Conservation (phyloP, 2,797 vertebrate genomes). For the Sebastes cheni region DNA sequence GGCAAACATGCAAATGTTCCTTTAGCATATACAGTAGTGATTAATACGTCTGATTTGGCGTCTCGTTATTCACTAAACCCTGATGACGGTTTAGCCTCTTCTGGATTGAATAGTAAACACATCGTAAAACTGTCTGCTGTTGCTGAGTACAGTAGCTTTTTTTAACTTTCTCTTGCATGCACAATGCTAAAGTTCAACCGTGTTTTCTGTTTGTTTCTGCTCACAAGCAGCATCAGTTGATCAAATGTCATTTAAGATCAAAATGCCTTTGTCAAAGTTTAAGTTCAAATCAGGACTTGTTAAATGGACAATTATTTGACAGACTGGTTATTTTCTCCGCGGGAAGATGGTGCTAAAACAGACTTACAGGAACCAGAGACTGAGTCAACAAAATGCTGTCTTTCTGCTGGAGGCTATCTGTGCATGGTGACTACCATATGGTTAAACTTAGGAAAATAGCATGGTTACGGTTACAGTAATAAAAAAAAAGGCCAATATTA, state of each 20-base stretch:
- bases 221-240: neutral
- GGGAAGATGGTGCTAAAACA: neutral
- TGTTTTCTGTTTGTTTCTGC: neutral
- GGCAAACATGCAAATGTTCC: slow-evolving; percentile 1
- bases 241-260: neutral
- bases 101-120: neutral
- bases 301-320: neutral
- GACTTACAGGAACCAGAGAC: neutral
- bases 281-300: neutral
- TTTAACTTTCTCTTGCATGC: neutral
- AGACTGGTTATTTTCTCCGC: neutral
- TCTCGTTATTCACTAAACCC: neutral
- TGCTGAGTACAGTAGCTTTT: neutral
- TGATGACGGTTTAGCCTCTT: neutral
- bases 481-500: neutral
- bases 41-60: neutral
- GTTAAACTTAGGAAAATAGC: neutral
- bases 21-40: neutral
- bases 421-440: neutral
- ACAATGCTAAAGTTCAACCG: neutral
- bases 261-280: neutral
- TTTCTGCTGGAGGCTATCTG: neutral
- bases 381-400: neutral
- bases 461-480: neutral
- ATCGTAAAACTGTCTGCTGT: neutral